These are phyloP conservation scores for Cheilosia pagana DNA, from an alignment of 2,888 invertebrate species.

Conservation along the genomic window DNA sequence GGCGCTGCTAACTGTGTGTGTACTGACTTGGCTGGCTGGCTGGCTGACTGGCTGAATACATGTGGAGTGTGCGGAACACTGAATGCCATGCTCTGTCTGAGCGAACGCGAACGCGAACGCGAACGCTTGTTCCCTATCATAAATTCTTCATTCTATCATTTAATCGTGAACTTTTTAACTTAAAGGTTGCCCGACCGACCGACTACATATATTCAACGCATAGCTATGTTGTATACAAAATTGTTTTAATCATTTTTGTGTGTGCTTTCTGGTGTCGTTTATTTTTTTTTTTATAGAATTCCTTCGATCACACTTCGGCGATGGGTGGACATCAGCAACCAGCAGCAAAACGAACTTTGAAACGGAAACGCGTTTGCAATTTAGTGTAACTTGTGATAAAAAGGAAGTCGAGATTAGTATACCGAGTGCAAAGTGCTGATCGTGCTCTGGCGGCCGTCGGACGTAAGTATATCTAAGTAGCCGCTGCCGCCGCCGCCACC, in stretches of 20 bases:
- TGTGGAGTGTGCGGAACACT: conserved; percentile 43
- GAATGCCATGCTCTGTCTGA: conserved; percentile 39
- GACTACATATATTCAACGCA: conserved; percentile 33
- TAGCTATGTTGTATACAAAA: conserved; percentile 16
- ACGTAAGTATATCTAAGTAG: conserved; percentile 15
- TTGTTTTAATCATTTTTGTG: conserved; percentile 47
- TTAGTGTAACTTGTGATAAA: conserved; percentile 53
- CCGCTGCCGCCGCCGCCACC: too few species aligned
- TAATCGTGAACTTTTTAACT: conserved; percentile 74
- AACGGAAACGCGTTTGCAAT: conserved; percentile 54
- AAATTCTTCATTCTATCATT: conserved; percentile 74
- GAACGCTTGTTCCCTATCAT: conserved; percentile 66
- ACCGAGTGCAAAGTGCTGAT: conserved; percentile 45
- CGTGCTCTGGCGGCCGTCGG: conserved; percentile 34
- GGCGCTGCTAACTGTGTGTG: conserved; percentile 63
- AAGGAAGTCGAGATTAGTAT: conserved; percentile 70
- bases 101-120: conserved; percentile 13
- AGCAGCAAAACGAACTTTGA: conserved; percentile 45
- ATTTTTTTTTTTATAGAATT: conserved; percentile 21
- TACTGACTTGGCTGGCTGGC: conserved; percentile 23
- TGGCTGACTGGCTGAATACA: conserved; percentile 38
- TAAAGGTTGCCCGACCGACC: conserved; percentile 62
- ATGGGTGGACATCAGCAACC: conserved; percentile 12
- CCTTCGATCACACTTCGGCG: conserved; percentile 23
- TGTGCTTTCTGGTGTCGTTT: not conserved